Percentiles rank a stretch among this genome's conserved stretches.
These are phyloP conservation scores for Forbesichthys agassizii DNA, from an alignment of 2,113 vertebrate species.

Conservation along the genomic window DNA sequence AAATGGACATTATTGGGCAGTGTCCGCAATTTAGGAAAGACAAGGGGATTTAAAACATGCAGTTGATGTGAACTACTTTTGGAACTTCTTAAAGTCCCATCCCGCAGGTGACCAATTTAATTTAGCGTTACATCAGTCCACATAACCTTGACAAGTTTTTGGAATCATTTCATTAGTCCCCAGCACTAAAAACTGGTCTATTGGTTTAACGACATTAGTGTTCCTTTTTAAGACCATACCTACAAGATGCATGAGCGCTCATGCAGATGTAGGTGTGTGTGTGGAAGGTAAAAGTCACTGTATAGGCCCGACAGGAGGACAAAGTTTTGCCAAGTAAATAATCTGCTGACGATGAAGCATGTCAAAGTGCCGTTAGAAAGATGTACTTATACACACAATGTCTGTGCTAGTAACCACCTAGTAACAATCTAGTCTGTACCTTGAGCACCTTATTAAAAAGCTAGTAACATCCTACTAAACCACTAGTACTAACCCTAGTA, in stretches of 20 bases:
- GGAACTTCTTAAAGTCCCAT: conserved; percentile 63
- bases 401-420: no score
- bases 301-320: neutral
- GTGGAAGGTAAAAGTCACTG: neutral
- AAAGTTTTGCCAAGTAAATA: neutral
- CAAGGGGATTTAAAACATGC: neutral
- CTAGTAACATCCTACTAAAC: no score
- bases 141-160: conserved; percentile 73
- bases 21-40: no score
- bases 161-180: conserved; percentile 72
- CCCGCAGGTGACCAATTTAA: conserved; percentile 69
- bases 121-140: conserved; percentile 62
- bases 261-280: conserved; percentile 10
- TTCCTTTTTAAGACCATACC: conserved; percentile 38
- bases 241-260: neutral
- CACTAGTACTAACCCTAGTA: no score
- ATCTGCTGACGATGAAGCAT: neutral
- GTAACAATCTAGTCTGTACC: no score
- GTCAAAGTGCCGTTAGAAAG: no score
- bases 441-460: no score
- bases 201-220: conserved; percentile 65
- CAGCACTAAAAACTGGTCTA: conserved; percentile 58
- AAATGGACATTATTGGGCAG: no score
- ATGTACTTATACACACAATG: no score
- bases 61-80: conserved; percentile 57